Conservation (phyloP, 2,113 vertebrate species). For the Macquaria australasica region DNA sequence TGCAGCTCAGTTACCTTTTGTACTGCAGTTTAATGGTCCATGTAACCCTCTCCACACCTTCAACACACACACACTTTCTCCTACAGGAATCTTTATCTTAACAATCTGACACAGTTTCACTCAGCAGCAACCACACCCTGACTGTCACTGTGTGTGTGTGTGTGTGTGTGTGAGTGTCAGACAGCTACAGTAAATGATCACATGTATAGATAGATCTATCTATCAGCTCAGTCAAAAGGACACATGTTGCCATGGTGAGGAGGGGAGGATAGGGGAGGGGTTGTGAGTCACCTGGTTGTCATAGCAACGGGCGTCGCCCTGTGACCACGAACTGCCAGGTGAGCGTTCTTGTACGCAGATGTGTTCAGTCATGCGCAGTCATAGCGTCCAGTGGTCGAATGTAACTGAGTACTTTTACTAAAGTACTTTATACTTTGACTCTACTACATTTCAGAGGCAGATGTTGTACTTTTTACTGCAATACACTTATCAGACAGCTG, state of each 20-base stretch:
- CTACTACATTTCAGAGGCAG: too few relatives aligned
- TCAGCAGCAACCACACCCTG: slow-evolving; percentile 39
- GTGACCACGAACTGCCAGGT: background rate
- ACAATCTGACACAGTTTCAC: slow-evolving; percentile 28
- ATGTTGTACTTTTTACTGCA: too few relatives aligned
- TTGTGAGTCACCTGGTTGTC: slow-evolving; percentile 16
- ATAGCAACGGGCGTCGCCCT: background rate
- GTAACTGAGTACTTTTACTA: too few relatives aligned
- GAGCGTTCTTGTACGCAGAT: background rate
- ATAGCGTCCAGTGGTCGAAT: background rate
- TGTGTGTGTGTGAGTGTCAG: background rate
- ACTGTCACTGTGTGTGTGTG: background rate
- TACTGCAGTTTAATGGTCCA: background rate
- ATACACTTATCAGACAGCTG: too few relatives aligned
- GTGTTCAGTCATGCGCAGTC: background rate
- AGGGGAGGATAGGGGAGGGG: too few relatives aligned
- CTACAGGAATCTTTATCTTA: slow-evolving; percentile 19
- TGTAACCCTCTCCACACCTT: slow-evolving; percentile 22
- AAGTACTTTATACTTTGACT: too few relatives aligned
- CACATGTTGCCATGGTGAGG: background rate
- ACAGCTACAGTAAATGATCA: background rate
- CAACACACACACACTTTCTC: slow-evolving; percentile 21
- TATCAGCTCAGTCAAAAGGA: background rate
- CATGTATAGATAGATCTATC: background rate
- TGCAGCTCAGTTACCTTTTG: background rate